Evolutionary conservation across 2,113 vertebrate genomes (phyloP).

Genomic region (Hoplias malabaricus): DNA sequence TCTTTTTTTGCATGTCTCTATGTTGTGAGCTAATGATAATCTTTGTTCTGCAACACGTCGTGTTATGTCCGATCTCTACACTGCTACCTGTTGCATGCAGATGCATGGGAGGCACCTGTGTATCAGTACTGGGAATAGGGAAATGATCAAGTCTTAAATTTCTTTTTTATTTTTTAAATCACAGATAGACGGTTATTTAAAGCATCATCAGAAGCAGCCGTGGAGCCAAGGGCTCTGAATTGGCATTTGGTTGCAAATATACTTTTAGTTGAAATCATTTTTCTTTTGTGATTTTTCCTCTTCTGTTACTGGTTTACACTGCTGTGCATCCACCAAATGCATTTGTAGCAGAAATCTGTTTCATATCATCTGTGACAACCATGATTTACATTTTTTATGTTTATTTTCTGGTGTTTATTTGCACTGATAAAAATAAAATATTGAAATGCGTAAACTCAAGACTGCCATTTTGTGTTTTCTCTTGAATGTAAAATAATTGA

Average conservation of each 20-base stretch:
- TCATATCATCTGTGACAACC: conserved; percentile 69
- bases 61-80: conserved; percentile 75
- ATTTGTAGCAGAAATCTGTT: conserved; percentile 70
- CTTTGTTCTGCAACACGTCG: conserved; percentile 75
- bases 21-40: conserved; percentile 79
- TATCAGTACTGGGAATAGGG: conserved; percentile 74
- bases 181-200: conserved; percentile 65
- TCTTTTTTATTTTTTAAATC: conserved; percentile 55
- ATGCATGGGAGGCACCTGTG: conserved; percentile 80
- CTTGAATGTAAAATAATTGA: neutral
- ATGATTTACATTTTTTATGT: conserved; percentile 74
- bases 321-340: conserved; percentile 70
- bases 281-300: conserved; percentile 37
- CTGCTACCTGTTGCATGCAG: conserved; percentile 81
- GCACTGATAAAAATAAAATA: conserved; percentile 84
- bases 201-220: conserved; percentile 65
- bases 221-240: conserved; percentile 65
- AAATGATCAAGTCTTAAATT: conserved; percentile 78
- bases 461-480: conserved; percentile 49
- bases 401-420: conserved; percentile 82
- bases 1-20: conserved; percentile 77
- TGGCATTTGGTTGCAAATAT: conserved; percentile 69
- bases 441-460: conserved; percentile 74
- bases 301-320: conserved; percentile 70
- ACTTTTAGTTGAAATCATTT: conserved; percentile 71